Evolutionary conservation across 2,113 vertebrate genomes (phyloP).

Genomic region (Sturnus vulgaris): DNA sequence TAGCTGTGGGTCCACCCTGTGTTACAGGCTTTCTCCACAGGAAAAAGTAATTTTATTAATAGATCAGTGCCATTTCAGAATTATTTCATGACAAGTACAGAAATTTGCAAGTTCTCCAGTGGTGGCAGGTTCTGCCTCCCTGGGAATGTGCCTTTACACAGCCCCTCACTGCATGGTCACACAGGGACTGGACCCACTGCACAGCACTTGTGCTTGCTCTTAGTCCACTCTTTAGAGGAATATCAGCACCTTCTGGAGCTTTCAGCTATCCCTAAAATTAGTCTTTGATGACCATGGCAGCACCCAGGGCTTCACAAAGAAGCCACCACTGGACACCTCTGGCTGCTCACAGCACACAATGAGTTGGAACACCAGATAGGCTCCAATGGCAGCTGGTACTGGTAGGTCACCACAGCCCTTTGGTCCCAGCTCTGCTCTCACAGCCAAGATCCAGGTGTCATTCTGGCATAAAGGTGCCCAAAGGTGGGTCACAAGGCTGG

Average conservation of each 20-base stretch:
- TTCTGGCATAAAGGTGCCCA: not conserved
- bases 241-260: not conserved
- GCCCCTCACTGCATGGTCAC: not conserved
- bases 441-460: not conserved
- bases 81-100: not conserved
- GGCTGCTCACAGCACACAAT: not conserved
- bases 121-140: not conserved
- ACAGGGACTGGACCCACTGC: not conserved
- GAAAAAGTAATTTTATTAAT: constrained; percentile 1
- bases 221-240: not conserved
- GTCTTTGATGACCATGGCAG: not conserved
- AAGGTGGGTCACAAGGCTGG: not conserved
- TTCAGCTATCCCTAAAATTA: not conserved
- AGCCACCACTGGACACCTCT: not conserved
- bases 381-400: not conserved
- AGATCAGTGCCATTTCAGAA: not conserved
- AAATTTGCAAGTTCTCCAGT: not conserved
- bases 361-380: not conserved
- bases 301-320: not conserved
- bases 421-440: not conserved
- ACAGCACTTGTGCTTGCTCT: not conserved
- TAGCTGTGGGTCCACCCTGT: not conserved
- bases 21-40: not conserved
- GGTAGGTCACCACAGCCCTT: not conserved
- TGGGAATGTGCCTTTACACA: not conserved